Conservation (phyloP, 2,888 invertebrate genomes). For the Tenthredo livida region DNA sequence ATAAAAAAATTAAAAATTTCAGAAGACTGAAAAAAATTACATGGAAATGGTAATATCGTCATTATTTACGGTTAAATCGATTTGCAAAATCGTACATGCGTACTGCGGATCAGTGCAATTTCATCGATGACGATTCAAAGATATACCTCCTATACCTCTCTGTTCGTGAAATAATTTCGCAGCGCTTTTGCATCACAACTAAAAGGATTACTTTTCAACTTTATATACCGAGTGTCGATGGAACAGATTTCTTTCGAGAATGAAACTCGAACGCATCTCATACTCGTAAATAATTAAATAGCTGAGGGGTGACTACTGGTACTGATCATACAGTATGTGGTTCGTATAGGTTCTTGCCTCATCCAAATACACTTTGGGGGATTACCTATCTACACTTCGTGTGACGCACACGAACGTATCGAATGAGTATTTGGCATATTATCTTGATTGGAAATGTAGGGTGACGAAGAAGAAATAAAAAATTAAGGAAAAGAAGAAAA, state of each 20-base stretch:
- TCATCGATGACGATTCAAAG: not conserved
- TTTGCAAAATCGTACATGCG: not conserved
- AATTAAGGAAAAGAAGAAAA: not conserved
- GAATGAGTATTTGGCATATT: not conserved
- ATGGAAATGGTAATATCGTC: not conserved
- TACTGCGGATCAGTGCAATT: not conserved
- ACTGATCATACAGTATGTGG: not conserved
- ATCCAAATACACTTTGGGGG: constrained; percentile 47
- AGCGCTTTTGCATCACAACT: constrained; percentile 61
- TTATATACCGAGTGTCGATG: constrained; percentile 47
- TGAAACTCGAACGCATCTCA: constrained; percentile 11
- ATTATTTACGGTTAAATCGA: not conserved
- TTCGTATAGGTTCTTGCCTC: constrained; percentile 15
- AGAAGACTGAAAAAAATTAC: too few relatives aligned
- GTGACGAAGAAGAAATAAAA: not conserved
- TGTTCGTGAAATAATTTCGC: not conserved
- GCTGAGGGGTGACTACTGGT: not conserved
- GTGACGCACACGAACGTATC: not conserved
- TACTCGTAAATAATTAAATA: constrained; percentile 35
- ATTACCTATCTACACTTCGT: not conserved
- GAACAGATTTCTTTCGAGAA: constrained; percentile 42
- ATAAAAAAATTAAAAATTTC: too few relatives aligned
- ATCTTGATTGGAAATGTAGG: not conserved
- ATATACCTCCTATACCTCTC: too few relatives aligned
- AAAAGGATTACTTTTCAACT: constrained; percentile 72